These are phyloP conservation scores for Mactromeris polynyma DNA, from an alignment of 2,888 invertebrate genomes.

Conservation along the genomic window DNA sequence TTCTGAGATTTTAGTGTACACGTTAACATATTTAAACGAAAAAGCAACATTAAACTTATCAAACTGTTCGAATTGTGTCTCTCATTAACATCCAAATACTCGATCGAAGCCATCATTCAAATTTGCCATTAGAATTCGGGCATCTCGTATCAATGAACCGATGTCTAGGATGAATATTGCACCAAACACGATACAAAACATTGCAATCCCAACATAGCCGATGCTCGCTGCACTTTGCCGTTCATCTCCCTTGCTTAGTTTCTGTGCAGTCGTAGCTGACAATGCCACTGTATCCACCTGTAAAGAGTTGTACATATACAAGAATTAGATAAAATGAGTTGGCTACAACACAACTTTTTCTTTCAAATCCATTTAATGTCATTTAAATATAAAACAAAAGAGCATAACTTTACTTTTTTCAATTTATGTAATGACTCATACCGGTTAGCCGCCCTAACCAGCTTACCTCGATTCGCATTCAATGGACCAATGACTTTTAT, in stretches of 20 bases:
- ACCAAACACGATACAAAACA: conserved; percentile 58
- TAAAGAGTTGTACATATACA: not conserved
- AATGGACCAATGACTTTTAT: no score
- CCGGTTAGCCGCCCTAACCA: no score
- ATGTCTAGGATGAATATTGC: conserved; percentile 54
- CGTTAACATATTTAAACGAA: no score
- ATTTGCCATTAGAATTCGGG: conserved; percentile 27
- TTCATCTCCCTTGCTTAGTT: conserved; percentile 51
- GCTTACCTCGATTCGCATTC: no score
- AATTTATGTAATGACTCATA: no score
- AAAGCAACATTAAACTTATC: no score
- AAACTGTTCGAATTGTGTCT: not conserved
- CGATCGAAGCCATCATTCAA: conserved; percentile 16
- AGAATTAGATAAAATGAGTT: no score
- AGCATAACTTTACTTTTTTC: no score
- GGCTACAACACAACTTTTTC: no score
- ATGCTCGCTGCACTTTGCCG: conserved; percentile 55
- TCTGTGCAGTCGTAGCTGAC: conserved; percentile 8
- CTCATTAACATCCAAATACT: conserved; percentile 3
- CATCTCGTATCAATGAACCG: conserved; percentile 36
- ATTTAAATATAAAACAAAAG: no score
- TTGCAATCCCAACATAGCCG: conserved; percentile 51
- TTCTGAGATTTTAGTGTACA: no score
- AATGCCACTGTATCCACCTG: conserved; percentile 37
- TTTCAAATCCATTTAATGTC: no score